A percentile compares a stretch with the other conserved stretches of the same genome.
Conservation (phyloP, 2,113 vertebrate species). For the Scolopax mira region DNA sequence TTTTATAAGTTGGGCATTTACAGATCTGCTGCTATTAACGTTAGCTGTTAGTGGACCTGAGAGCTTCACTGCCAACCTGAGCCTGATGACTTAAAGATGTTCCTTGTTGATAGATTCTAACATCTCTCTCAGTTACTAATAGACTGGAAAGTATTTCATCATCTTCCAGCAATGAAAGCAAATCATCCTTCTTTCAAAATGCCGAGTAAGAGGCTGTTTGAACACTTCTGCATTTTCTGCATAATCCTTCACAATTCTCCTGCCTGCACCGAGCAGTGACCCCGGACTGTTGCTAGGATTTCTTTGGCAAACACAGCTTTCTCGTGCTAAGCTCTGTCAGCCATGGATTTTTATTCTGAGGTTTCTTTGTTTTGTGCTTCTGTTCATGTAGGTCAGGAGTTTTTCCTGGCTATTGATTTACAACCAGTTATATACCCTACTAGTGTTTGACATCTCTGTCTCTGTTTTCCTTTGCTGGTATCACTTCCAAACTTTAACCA, state of each 20-base stretch:
- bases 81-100: constrained; percentile 5
- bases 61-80: constrained; percentile 10
- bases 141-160: constrained; percentile 56
- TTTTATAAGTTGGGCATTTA: constrained; percentile 41
- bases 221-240: constrained; percentile 52
- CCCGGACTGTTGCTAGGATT: constrained; percentile 41
- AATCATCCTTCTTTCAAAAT: constrained; percentile 58
- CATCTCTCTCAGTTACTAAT: constrained; percentile 30
- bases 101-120: constrained; percentile 1
- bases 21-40: constrained; percentile 6
- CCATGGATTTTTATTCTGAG: constrained; percentile 34
- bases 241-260: constrained; percentile 43
- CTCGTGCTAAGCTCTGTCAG: constrained; percentile 55
- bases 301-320: constrained; percentile 53
- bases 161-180: constrained; percentile 44
- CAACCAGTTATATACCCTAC: neutral
- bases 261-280: constrained; percentile 35
- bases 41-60: neutral
- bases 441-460: constrained; percentile 1
- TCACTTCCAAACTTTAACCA: neutral
- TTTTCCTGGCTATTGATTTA: constrained; percentile 51
- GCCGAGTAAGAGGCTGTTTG: neutral
- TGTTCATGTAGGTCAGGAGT: constrained; percentile 56
- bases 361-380: constrained; percentile 45
- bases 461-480: constrained; percentile 18